These are phyloP conservation scores for Perizoma flavofasciatum DNA, from an alignment of 2,888 invertebrate species.

Conservation along the genomic window DNA sequence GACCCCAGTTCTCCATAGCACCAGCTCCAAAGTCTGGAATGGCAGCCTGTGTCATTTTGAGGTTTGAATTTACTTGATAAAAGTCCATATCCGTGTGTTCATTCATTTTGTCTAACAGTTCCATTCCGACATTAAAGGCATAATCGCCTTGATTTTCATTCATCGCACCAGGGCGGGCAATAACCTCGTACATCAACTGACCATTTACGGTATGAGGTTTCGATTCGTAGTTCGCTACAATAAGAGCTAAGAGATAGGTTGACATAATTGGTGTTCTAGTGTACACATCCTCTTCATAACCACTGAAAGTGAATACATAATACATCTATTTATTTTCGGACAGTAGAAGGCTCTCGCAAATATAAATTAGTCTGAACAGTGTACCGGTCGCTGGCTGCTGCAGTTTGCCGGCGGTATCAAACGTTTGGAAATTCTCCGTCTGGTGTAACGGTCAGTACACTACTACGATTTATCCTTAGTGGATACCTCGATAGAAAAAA, in stretches of 20 bases:
- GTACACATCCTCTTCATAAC: conserved; percentile 61
- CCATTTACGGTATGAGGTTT: conserved; percentile 25
- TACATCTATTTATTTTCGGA: neutral
- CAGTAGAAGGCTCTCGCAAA: no score
- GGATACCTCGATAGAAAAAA: neutral
- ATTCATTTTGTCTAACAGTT: conserved; percentile 77
- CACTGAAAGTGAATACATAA: conserved; percentile 51
- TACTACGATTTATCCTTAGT: no score
- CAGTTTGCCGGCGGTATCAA: no score
- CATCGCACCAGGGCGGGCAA: conserved; percentile 73
- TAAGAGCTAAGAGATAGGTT: conserved; percentile 88
- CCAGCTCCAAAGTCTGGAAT: conserved; percentile 91
- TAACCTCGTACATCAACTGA: conserved; percentile 63
- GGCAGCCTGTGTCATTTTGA: conserved; percentile 88
- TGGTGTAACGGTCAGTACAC: no score
- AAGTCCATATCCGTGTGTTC: conserved; percentile 81
- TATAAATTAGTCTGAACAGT: no score
- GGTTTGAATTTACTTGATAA: conserved; percentile 68
- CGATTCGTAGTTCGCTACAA: conserved; percentile 85
- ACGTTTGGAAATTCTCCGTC: no score
- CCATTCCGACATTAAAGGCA: conserved; percentile 68
- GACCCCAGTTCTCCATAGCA: conserved; percentile 94
- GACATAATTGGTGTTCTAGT: conserved; percentile 80
- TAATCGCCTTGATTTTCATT: conserved; percentile 62
- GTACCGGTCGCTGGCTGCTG: no score